Evolutionary conservation across 2,113 vertebrate genomes (phyloP).

Genomic region (Lethenteron camtschaticum): DNA sequence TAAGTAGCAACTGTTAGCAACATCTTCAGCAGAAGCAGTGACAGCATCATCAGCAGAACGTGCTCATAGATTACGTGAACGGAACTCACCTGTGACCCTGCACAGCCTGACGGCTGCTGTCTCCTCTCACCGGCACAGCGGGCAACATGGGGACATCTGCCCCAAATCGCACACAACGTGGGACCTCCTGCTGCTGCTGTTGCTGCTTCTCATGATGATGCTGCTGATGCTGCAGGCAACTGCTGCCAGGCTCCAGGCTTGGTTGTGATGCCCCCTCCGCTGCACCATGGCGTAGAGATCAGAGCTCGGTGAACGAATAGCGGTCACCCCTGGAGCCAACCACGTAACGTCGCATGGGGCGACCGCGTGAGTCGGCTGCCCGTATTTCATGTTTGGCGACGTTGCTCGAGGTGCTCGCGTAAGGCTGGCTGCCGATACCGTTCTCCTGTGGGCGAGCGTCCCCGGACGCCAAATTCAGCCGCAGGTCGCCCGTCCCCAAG

Average conservation of each 20-base stretch:
- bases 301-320: not conserved
- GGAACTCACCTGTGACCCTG: not conserved
- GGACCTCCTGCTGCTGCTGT: not conserved
- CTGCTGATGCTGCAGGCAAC: not conserved
- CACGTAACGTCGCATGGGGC: too few species aligned
- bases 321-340: too few species aligned
- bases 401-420: too few species aligned
- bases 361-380: too few species aligned
- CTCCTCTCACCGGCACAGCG: not conserved
- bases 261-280: not conserved
- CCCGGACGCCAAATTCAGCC: not conserved
- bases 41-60: too few species aligned
- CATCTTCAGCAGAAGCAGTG: too few species aligned
- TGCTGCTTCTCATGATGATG: not conserved
- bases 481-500: not conserved
- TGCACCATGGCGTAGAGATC: not conserved
- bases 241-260: not conserved
- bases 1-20: too few species aligned
- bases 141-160: not conserved
- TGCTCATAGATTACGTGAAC: too few species aligned
- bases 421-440: too few species aligned
- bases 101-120: slow-evolving; percentile 3
- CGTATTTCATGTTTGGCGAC: too few species aligned
- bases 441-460: too few species aligned
- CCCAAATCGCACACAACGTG: not conserved